Evolutionary conservation across 1,140 invertebrate species (phyloP), one percentile per base, ranked within the genome.

Genomic region (Belonocnema kinseyi): DNA sequence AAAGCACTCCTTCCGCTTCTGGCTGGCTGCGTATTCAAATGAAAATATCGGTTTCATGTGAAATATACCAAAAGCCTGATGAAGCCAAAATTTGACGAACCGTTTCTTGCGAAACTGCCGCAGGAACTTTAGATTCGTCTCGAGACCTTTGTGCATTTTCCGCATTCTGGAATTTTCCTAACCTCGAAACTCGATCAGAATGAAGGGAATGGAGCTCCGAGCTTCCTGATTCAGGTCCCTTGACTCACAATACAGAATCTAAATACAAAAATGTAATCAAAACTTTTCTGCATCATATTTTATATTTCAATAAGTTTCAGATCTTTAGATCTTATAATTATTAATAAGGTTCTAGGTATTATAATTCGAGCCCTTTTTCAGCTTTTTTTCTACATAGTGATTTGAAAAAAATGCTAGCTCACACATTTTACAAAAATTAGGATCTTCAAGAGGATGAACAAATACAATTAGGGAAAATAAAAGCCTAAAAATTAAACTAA

Each of bases 221-320:
- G 13, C 13, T 26, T 40, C 14, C 26, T 40, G 61, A 46, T 66
- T 66, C 33, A 16, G 40, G 26, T 66, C 61, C 61, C 61, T 40
- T 40, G 61, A 46, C 33, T 33, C 61, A 66, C 14, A 66, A 16
- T 40, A 13, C 12, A 40, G 33, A 66, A 66, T 66, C 40, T 66
- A 66, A 66, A 66, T 66, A 66, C 61, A 33, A n/a, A 33, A 66
- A 40, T 66, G 61, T 66, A 66, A 66, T 66, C 33, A 66, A 66
- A n/a, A 66, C 26, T 66, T 66, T 66, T 66, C 61, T 26, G 33
- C 26, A 40, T 40, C 40, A 40, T 66, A 26, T 26, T 66, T 33
- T 66, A 66, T 46, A 46, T 46, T 66, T 33, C 26, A 33, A 66
- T 66, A 6, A 33, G 6, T 16, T 66, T 66, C 61, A 13, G n/a